Base-by-base conservation (phyloP, 2,113 vertebrate genomes). In the Otus sunia region DNA sequence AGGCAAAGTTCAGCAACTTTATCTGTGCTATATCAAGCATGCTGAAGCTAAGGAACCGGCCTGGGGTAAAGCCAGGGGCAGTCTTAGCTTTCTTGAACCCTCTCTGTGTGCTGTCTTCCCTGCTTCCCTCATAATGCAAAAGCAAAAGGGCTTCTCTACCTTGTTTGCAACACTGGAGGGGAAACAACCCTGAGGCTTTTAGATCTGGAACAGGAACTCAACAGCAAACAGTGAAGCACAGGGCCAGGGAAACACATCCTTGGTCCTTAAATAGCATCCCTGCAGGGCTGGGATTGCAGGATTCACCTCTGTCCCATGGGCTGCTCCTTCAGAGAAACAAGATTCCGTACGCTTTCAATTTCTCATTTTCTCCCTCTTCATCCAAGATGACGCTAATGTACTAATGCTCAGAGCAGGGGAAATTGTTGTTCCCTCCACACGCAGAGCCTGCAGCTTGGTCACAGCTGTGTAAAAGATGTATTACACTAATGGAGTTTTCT, bases 401-500 rank as follows among this genome's bases (percentile, higher is more conserved):
- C 39, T 50, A 19, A 16, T 2, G 34, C 66, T 81, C 29, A 55
- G 86, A 88, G 86, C 63, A 50, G 80, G 45, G 30, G 20, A 91
- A 74, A 64, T 55, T 21, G 5, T 10, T 58, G 47, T 18, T 86
- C 66, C 43, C 78, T 29, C 56, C 88, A 17, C 36, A 56, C 17
- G 34, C 10, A 8, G 60, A 91, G 53, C 47, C 43, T 27, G 4
- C 77, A 50, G 47, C 79, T 59, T 76, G 74, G 63, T 17, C 86
- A 12, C 80, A 92, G 92, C 75, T 73, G 47, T 15, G 36, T 12
- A 58, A 34, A 49, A 67, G 43, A 49, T 14, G 41, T 17, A 36
- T 92, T 64, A 86, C 60, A 39, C 66, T 96, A 96, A 95, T 95
- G 69, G 39, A 86, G 3, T 91, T 78, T 66, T 50, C 58, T 59